Evolutionary conservation across 2,113 vertebrate species (phyloP).

Genomic region (Telmatochromis brachygnathus): DNA sequence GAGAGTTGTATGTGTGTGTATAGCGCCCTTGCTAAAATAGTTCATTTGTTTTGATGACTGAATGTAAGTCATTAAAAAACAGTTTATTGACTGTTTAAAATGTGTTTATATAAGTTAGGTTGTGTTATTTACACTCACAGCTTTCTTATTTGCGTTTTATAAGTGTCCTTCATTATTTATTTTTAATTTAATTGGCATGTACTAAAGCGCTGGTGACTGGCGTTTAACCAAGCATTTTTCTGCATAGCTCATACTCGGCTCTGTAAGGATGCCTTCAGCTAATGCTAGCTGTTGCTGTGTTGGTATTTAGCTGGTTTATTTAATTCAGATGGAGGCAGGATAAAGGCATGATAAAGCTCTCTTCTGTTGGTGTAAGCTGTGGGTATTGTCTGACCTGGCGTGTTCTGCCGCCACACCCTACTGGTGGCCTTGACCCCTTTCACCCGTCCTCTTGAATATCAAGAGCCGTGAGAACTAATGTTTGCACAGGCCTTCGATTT

Average conservation of each 20-base stretch:
- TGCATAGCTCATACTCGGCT: background rate
- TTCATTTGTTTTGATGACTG: background rate
- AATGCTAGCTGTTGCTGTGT: background rate
- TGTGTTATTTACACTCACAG: background rate
- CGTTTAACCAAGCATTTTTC: background rate
- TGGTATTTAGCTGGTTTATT: background rate
- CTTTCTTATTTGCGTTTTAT: background rate
- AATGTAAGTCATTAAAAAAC: background rate
- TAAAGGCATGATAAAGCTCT: background rate
- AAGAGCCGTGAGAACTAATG: background rate
- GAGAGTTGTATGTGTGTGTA: background rate
- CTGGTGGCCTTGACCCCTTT: background rate
- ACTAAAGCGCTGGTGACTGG: background rate
- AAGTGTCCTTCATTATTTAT: background rate
- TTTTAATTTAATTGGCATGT: background rate
- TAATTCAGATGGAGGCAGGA: background rate
- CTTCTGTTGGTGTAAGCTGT: background rate
- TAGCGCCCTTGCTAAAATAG: background rate
- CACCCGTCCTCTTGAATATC: background rate
- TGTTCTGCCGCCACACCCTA: background rate
- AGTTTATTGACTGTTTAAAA: background rate
- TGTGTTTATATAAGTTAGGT: background rate
- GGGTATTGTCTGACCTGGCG: background rate
- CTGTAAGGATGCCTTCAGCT: background rate
- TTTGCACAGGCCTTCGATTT: background rate